Percentiles rank a stretch among this genome's conserved stretches.
Conservation (phyloP, 1,140 invertebrate genomes). For the Heliconius nattereri region DNA sequence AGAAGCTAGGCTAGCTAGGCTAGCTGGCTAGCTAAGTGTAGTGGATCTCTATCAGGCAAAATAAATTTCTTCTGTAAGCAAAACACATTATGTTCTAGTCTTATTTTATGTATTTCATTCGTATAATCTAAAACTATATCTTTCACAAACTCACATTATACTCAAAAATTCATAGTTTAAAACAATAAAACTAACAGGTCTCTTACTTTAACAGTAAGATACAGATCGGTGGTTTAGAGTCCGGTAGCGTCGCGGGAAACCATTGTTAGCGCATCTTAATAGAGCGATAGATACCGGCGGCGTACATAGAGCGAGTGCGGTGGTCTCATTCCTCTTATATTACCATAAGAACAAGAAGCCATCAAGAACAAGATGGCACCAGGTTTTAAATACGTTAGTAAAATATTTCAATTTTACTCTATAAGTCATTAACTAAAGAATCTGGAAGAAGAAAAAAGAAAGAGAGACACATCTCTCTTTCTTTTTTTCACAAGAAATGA, state of each 20-base stretch:
- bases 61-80: no score
- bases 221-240: constrained; percentile 24
- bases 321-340: neutral
- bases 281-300: constrained; percentile 16
- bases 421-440: no score
- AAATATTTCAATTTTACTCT: neutral
- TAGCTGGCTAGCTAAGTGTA: no score
- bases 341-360: constrained; percentile 5
- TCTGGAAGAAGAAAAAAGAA: no score
- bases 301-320: constrained; percentile 1
- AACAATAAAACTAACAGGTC: constrained; percentile 4
- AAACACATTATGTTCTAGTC: neutral
- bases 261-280: constrained; percentile 31
- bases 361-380: neutral
- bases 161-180: neutral
- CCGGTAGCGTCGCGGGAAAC: constrained; percentile 26
- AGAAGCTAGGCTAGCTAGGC: no score
- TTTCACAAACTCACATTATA: neutral
- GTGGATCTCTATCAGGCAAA: no score
- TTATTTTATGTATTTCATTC: neutral
- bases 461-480: no score
- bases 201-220: constrained; percentile 14
- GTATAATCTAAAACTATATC: neutral
- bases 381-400: neutral
- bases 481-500: no score